Base-by-base conservation (phyloP, 2,113 vertebrate species). In the Cichladusa arquata region DNA sequence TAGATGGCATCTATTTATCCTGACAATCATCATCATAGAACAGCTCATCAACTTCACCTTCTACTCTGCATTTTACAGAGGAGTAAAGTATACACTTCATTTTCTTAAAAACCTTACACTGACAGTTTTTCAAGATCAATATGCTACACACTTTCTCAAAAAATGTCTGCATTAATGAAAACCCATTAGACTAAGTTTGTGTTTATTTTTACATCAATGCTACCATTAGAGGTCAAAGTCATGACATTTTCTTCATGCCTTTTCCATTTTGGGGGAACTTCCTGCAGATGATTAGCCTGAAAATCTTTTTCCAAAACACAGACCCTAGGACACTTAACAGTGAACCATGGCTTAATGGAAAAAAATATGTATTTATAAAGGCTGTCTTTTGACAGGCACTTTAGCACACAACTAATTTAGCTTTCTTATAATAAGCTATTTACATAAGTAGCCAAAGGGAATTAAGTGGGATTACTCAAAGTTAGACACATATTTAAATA, bases 181-280 rank as follows among this genome's bases (percentile, higher is more conserved):
- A 82, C 25, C 13, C 64, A 80, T 72, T 82, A 90, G 51, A 88
- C 51, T 56, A 94, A 82, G 29, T 60, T 24, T 20, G 36, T 36
- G 17, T 20, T 95, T 91, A 71, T 88, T 93, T 95, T 92, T 73
- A 84, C 76, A 78, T 19, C 50, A 62, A 20, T 62, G n/a, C 31
- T 86, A 88, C 77, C 36, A 44, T 71, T 54, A 91, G 57, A 86
- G 62, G 60, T 57, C 25, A 91, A 88, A 98, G 89, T 85, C 66
- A 54, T 69, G 28, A 83, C 82, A 93, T 95, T 95, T 92, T 93
- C 34, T 88, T 92, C 70, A 62, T 71, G 95, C 42, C n/a, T 91
- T 88, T 83, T 96, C 81, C 77, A 94, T 67, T 90, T 95, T 5
- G n/a, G 48, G 50, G 71, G 29, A 94, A 95, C 89, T 93, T 90